A percentile compares a stretch with the other conserved stretches of the same genome.
Conservation (phyloP, 1,140 invertebrate species). For the Cydia amplana region DNA sequence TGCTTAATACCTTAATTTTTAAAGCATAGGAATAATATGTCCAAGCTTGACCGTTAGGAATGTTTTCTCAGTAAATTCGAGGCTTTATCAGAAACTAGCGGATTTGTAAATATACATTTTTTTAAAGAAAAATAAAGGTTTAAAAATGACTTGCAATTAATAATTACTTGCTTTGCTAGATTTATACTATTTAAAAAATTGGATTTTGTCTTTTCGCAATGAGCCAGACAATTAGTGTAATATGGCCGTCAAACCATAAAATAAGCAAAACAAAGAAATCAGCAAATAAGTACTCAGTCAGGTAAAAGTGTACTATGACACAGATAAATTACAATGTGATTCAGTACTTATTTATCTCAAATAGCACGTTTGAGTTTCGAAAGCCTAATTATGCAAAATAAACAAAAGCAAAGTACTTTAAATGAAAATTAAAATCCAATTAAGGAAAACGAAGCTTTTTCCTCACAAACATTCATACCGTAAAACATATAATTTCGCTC, state of each 20-base stretch:
- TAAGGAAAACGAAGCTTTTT: constrained; percentile 45
- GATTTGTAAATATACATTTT: no score
- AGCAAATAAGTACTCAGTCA: not conserved
- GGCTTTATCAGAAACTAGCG: no score
- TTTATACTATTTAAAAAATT: no score
- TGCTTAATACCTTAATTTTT: not conserved
- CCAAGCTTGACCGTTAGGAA: no score
- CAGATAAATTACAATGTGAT: not conserved
- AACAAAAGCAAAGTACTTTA: constrained; percentile 38
- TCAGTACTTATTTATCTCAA: not conserved
- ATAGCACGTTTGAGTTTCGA: not conserved
- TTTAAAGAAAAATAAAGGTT: no score
- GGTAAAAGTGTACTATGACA: not conserved
- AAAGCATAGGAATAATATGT: no score
- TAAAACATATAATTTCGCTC: constrained; percentile 45
- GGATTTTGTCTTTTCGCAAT: not conserved
- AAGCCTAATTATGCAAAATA: constrained; percentile 40
- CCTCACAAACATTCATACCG: constrained; percentile 42
- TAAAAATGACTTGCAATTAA: no score
- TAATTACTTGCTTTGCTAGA: no score
- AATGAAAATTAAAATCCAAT: constrained; percentile 52
- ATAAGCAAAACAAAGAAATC: not conserved
- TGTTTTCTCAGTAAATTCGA: no score
- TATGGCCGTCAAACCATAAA: not conserved
- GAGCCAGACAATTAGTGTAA: not conserved